phyloP scores from a whole-genome alignment of 2,113 vertebrate species.

The Chlamydotis undulata region DNA sequence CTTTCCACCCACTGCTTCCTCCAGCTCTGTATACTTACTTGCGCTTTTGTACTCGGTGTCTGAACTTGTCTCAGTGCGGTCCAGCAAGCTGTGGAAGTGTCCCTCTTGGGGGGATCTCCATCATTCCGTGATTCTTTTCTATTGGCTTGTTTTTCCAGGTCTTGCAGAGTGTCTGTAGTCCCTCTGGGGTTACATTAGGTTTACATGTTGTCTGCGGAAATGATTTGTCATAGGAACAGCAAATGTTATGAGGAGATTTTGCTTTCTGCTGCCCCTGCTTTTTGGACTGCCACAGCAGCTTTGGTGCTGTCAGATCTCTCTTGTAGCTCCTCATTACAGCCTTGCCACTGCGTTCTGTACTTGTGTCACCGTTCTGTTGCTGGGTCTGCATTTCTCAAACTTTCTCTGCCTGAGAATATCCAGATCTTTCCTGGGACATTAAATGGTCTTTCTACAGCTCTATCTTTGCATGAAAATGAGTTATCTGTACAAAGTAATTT shows the following conservation, averaged over 20 bases:
- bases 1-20: not conserved
- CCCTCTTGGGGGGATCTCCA: accelerated
- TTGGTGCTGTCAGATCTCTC: not conserved
- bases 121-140: not conserved
- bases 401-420: not conserved
- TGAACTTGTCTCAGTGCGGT: not conserved
- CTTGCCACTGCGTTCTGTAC: not conserved
- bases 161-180: not conserved
- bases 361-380: not conserved
- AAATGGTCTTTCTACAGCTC: not conserved
- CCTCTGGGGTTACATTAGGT: not conserved
- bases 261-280: not conserved
- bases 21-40: not conserved
- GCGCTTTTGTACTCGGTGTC: not conserved
- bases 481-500: not conserved
- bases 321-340: not conserved
- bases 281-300: not conserved
- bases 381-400: not conserved
- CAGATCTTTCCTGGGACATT: not conserved
- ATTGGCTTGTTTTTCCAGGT: not conserved
- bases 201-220: not conserved
- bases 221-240: not conserved
- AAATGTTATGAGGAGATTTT: not conserved
- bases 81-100: not conserved
- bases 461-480: not conserved